Percentiles rank a stretch among this genome's conserved stretches.
Evolutionary conservation across 1,140 invertebrate genomes (phyloP).

Genomic region (Cyrtorhinus lividipennis): DNA sequence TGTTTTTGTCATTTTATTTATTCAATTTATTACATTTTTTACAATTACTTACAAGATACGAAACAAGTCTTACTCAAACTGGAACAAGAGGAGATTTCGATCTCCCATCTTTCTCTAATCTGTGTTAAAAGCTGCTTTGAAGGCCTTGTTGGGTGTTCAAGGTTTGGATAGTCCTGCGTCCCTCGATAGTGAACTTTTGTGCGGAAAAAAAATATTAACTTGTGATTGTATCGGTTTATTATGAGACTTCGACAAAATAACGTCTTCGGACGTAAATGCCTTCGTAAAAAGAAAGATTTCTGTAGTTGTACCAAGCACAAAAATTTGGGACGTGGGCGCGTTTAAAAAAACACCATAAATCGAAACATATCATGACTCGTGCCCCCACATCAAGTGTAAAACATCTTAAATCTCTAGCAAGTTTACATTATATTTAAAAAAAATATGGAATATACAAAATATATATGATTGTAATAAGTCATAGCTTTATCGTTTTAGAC

Average conservation of each 20-base stretch:
- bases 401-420: slow-evolving; percentile 25
- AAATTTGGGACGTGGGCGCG: slow-evolving; percentile 13
- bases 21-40: neutral
- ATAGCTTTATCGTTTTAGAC: slow-evolving; percentile 20
- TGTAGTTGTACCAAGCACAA: slow-evolving; percentile 13
- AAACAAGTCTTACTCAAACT: neutral
- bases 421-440: no score
- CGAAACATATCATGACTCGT: slow-evolving; percentile 26
- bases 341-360: slow-evolving; percentile 24
- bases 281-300: slow-evolving; percentile 28
- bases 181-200: slow-evolving; percentile 4
- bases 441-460: slow-evolving; percentile 12
- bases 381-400: slow-evolving; percentile 25
- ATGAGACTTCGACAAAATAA: no score
- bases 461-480: slow-evolving; percentile 22
- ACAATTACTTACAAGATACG: neutral
- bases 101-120: neutral
- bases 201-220: no score
- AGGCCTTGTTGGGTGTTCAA: slow-evolving; percentile 21
- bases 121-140: neutral
- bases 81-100: neutral
- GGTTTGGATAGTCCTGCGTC: slow-evolving; percentile 14
- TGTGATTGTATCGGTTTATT: no score
- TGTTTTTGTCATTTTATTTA: neutral
- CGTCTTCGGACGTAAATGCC: slow-evolving; percentile 26